Conservation (phyloP, 2,888 invertebrate species). For the Sylvicola fuscatus region DNA sequence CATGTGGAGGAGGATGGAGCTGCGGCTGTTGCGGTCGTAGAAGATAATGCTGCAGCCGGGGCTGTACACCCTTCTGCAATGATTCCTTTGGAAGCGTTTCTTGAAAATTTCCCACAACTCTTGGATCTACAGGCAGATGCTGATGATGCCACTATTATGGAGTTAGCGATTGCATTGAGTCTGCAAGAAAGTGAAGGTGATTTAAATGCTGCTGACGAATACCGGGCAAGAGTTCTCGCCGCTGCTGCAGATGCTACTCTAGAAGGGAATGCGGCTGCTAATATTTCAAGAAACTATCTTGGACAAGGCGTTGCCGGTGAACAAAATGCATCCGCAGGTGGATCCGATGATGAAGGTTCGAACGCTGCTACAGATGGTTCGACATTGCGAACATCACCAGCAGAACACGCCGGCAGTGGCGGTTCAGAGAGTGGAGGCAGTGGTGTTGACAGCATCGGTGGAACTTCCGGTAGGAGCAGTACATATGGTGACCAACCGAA, state of each 20-base stretch:
- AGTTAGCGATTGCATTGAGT: conserved; percentile 86
- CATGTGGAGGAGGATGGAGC: conserved; percentile 4
- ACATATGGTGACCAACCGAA: conserved; percentile 52
- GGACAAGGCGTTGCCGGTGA: not conserved
- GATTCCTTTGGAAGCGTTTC: conserved; percentile 1
- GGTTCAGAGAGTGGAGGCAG: conserved; percentile 84
- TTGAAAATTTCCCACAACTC: conserved; percentile 50
- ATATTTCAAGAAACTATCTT: no score
- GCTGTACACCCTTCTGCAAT: conserved; percentile 11
- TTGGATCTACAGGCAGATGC: conserved; percentile 85
- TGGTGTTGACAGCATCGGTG: conserved; percentile 78
- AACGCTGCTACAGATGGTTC: conserved; percentile 91
- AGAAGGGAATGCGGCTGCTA: conserved; percentile 24
- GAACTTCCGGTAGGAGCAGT: conserved; percentile 87
- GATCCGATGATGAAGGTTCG: conserved; percentile 87
- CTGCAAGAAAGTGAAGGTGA: conserved; percentile 46
- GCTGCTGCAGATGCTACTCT: conserved; percentile 4
- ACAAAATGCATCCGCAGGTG: conserved; percentile 66
- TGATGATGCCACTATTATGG: conserved; percentile 93
- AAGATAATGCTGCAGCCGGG: conserved; percentile 11
- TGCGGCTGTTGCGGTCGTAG: conserved; percentile 12
- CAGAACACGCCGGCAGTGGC: conserved; percentile 48
- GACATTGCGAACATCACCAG: conserved; percentile 67
- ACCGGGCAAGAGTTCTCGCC: no score
- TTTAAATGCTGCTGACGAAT: no score